Base-by-base conservation (phyloP, 2,113 vertebrate genomes). In the Carettochelys insculpta region DNA sequence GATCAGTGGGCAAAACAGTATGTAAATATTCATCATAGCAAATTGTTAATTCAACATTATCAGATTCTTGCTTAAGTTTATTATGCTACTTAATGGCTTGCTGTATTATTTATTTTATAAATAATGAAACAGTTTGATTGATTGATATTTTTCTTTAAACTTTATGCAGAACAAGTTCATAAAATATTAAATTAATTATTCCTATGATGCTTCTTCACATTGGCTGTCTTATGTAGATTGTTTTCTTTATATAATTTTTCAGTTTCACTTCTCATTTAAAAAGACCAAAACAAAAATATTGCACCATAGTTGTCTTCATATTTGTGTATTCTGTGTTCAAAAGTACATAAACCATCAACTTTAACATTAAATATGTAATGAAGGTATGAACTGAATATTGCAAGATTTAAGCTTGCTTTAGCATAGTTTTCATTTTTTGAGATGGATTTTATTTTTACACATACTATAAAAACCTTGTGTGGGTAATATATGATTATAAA, bases 111-210 rank as follows among this genome's bases (percentile, higher is more conserved):
- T 97, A 97, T 97, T 92, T 90, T 96, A 97, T 98, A 97, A 97
- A 97, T 97, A 97, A 98, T 97, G 85, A 95, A 98, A 93, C 89
- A 65, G 89, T 76, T 92, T 96, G 83, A 25, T 45, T 96, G 95
- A 97, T 96, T 82, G 93, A 93, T 96, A 96, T 84, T 97, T 97
- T 95, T 93, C 90, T 94, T 92, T 89, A 97, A 97, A 96, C 87
- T 95, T 93, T 52, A 86, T 95, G 84, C 75, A 89, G 93, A 97
- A 96, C 90, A 90, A 87, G 65, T 97, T 98, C 94, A 97, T 98
- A 96, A 98, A 98, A 97, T 97, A 97, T 97, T 98, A 97, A 98
- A 97, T 97, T 96, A 98, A 97, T 97, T 98, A 96, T 95, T 97
- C 45, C 77, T 97, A 51, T 91, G 81, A 71, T 96, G 90, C 84